Conservation (phyloP, 2,888 invertebrate genomes). For the Hartigia nigra region DNA sequence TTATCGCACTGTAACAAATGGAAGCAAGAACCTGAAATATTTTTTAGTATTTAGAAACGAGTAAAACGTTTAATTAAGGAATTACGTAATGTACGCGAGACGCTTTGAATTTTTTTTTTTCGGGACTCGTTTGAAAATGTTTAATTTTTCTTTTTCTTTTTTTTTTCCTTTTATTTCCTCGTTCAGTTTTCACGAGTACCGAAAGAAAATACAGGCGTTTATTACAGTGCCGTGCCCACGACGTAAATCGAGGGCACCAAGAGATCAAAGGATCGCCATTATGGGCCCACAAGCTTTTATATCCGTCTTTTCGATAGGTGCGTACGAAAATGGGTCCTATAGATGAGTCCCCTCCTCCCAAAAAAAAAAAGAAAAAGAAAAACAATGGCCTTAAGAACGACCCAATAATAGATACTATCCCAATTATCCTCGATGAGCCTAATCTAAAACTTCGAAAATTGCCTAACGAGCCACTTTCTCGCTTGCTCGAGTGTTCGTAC, state of each 20-base stretch:
- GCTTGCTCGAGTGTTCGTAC: not conserved
- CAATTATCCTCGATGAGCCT: not conserved
- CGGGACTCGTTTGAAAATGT: not conserved
- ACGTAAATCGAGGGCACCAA: not conserved
- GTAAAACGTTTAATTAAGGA: not conserved
- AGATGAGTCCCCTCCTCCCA: not conserved
- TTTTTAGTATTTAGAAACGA: constrained; percentile 37
- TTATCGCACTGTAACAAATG: not conserved
- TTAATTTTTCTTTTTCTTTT: not conserved
- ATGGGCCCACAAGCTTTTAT: not conserved
- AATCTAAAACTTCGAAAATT: not conserved
- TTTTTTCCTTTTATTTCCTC: not conserved
- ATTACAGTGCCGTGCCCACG: not conserved
- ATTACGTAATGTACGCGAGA: not conserved
- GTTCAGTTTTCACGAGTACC: not conserved
- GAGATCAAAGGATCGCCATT: not conserved
- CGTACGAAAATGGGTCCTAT: not conserved
- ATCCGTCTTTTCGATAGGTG: not conserved
- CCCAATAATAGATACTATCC: not conserved
- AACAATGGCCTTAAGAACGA: not conserved
- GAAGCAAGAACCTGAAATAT: constrained; percentile 35
- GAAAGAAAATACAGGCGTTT: not conserved
- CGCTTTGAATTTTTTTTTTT: too few relatives aligned
- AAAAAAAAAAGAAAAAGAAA: too few relatives aligned
- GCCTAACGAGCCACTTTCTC: not conserved